phyloP scores from a whole-genome alignment of 2,888 invertebrate genomes.

The Erynnis tages region DNA sequence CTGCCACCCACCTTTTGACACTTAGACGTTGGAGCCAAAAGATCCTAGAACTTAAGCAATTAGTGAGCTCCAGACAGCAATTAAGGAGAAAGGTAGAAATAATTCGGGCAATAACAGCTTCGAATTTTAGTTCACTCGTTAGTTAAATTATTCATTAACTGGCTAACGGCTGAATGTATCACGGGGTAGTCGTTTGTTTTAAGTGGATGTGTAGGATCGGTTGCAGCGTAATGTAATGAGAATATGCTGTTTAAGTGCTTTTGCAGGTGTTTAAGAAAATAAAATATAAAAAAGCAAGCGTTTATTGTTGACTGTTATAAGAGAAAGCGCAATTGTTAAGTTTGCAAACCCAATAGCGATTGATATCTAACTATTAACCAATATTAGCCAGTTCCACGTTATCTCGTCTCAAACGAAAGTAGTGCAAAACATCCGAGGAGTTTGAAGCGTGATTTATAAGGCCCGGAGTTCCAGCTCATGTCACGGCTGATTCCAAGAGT shows the following conservation, averaged over 20 bases:
- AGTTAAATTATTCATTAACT: constrained; percentile 75
- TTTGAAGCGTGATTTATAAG: constrained; percentile 64
- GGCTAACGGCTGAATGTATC: constrained; percentile 68
- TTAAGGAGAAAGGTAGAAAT: constrained; percentile 78
- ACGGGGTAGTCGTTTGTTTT: constrained; percentile 8
- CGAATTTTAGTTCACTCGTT: constrained; percentile 59
- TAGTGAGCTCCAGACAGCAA: constrained; percentile 78
- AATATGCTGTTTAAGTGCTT: constrained; percentile 1
- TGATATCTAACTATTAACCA: too few relatives aligned
- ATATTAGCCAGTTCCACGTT: background rate
- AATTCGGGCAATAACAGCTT: constrained; percentile 73
- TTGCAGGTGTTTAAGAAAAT: background rate
- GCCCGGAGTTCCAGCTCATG: constrained; percentile 54
- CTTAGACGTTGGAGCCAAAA: constrained; percentile 69
- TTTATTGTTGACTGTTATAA: too few relatives aligned
- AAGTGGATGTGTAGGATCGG: constrained; percentile 15
- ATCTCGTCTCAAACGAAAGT: too few relatives aligned
- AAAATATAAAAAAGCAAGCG: too few relatives aligned
- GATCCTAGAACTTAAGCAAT: constrained; percentile 80
- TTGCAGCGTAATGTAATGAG: constrained; percentile 6
- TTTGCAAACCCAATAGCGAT: too few relatives aligned
- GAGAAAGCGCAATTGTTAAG: too few relatives aligned
- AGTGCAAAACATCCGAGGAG: too few relatives aligned
- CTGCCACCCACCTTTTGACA: constrained; percentile 49
- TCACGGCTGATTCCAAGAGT: constrained; percentile 64